Evolutionary conservation across 2,888 invertebrate species (phyloP).

Genomic region (Nemotelus pantherinus): DNA sequence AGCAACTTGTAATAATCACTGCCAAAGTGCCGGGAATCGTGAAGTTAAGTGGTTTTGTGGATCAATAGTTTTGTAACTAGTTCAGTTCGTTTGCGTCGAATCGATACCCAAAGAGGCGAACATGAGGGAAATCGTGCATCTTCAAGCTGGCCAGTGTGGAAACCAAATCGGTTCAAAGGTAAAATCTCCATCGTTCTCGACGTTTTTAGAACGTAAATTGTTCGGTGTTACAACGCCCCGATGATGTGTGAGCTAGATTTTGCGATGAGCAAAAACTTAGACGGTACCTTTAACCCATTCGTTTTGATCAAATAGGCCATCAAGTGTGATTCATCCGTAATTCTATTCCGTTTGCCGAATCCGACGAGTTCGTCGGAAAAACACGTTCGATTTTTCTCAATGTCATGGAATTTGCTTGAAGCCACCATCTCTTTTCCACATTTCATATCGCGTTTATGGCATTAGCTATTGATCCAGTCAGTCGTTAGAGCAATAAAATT

Average conservation of each 20-base stretch:
- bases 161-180: conserved; percentile 95
- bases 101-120: conserved; percentile 51
- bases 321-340: background rate
- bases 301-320: background rate
- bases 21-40: background rate
- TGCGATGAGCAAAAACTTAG: no score
- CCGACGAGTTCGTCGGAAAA: background rate
- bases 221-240: no score
- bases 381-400: background rate
- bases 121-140: conserved; percentile 93
- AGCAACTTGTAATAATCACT: background rate
- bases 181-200: conserved; percentile 51
- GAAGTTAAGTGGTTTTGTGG: conserved; percentile 2
- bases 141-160: conserved; percentile 91
- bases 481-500: background rate
- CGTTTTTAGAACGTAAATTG: background rate
- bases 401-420: background rate
- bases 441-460: background rate
- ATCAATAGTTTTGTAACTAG: background rate
- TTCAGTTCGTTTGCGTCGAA: background rate
- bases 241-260: no score
- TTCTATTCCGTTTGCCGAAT: background rate
- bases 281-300: no score
- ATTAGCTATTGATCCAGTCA: background rate
- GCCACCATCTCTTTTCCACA: background rate